phyloP scores from a whole-genome alignment of 2,797 vertebrate genomes.

The Botia kubotai region DNA sequence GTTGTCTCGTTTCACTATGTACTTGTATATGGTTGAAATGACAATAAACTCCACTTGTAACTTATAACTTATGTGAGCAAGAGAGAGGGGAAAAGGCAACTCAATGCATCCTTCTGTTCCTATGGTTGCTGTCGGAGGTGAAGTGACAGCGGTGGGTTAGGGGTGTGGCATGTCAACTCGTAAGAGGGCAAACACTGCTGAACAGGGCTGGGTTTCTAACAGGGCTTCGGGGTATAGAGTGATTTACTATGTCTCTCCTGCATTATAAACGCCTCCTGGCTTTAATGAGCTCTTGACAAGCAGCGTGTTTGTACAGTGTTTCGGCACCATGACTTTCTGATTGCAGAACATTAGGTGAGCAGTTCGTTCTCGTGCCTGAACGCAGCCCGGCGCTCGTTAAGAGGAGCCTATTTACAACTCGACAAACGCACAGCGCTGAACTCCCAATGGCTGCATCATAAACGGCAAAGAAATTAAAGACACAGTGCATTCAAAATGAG shows the following conservation, averaged over 20 bases:
- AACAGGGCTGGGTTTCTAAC: constrained; percentile 64
- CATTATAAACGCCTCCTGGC: constrained; percentile 71
- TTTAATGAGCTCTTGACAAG: constrained; percentile 78
- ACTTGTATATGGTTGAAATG: too few species aligned
- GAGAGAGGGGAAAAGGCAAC: constrained; percentile 44
- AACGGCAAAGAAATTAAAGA: neutral
- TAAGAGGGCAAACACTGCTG: constrained; percentile 58
- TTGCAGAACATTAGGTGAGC: constrained; percentile 74
- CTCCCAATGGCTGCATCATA: neutral
- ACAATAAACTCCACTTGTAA: too few species aligned
- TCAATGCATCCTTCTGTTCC: constrained; percentile 58
- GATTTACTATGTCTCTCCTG: constrained; percentile 78
- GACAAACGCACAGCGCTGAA: neutral
- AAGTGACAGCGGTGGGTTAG: constrained; percentile 50
- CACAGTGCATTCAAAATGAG: neutral
- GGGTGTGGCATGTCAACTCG: constrained; percentile 56
- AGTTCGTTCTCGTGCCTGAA: constrained; percentile 66
- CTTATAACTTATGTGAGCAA: constrained; percentile 3
- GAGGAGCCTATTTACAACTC: neutral
- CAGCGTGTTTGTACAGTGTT: constrained; percentile 74
- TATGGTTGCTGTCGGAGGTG: constrained; percentile 44
- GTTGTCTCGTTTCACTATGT: too few species aligned
- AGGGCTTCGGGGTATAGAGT: constrained; percentile 71
- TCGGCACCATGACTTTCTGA: constrained; percentile 69
- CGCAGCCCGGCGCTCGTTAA: constrained; percentile 49